A percentile compares a stretch with the other conserved stretches of the same genome.
These are phyloP conservation scores for Scaptomyza pallida DNA, from an alignment of 1,140 invertebrate genomes.

Conservation along the genomic window DNA sequence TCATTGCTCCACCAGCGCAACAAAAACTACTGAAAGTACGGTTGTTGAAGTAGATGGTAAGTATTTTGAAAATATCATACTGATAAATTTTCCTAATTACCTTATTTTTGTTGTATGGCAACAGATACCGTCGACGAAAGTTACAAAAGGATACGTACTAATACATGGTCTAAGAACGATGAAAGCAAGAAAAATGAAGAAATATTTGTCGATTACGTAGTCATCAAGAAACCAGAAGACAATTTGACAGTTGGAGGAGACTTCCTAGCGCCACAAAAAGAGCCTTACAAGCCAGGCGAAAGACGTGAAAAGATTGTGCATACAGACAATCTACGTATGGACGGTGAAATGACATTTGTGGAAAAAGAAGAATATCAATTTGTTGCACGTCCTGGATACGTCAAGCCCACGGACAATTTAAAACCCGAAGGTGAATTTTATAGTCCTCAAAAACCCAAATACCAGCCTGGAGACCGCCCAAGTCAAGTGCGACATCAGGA, in stretches of 20 bases:
- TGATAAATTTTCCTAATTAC: background rate
- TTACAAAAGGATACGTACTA: conserved; percentile 89
- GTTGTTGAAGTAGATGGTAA: conserved; percentile 63
- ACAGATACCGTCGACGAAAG: conserved; percentile 85
- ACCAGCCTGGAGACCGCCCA: conserved; percentile 66
- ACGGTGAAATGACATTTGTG: conserved; percentile 85
- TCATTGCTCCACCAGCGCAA: conserved; percentile 73
- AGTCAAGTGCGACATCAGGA: conserved; percentile 85
- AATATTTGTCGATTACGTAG: conserved; percentile 68
- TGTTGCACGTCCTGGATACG: conserved; percentile 85
- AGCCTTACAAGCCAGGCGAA: conserved; percentile 72
- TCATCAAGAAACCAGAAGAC: conserved; percentile 86
- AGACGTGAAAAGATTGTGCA: conserved; percentile 65
- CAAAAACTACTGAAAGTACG: conserved; percentile 61
- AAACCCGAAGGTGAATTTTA: conserved; percentile 87
- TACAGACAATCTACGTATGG: conserved; percentile 86
- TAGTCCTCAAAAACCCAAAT: conserved; percentile 73
- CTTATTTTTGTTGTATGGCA: background rate
- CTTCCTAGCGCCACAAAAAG: conserved; percentile 85
- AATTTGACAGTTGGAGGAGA: conserved; percentile 86
- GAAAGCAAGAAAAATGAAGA: conserved; percentile 85
- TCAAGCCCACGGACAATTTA: conserved; percentile 87
- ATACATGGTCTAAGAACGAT: conserved; percentile 92
- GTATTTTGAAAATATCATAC: background rate
- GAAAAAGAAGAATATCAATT: conserved; percentile 84